Evolutionary conservation across 2,888 invertebrate genomes (phyloP), one percentile per base, ranked within the genome.

Genomic region (Tiliacea citrago): DNA sequence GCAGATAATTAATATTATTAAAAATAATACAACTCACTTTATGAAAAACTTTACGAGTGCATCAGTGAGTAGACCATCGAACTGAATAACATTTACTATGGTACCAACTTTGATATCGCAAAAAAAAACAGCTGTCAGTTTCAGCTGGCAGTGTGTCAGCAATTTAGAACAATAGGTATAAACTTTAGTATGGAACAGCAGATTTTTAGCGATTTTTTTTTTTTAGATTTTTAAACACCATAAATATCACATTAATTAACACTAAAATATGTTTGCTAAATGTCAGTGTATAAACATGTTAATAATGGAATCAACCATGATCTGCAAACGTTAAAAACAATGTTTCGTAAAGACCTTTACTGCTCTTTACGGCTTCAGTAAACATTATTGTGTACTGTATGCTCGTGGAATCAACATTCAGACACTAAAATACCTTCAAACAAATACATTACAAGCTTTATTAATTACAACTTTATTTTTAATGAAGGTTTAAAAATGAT

Each of bases 291-390:
- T 39, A 39, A 69, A 62, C 53, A 53, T 73, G 51, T 24, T 67
- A 68, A 80, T 68, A 68, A 62, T 68, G 57, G 47, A 73, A 73
- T 66, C 39, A 35, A 24, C 47, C 35, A 45, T 73, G 61, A 62
- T 61, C 4, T 24, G 35, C 13, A 49, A 51, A 62, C 45, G 13
- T 21, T n/a, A 53, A 75, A 68, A 68, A 68, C 74, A 74, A 47
- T 58, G 55, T 63, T 68, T 53, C 10, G 29, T 58, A 49, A 68
- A 78, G 67, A 78, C 67, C 45, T 68, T 77, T 76, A 67, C 10
- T 61, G 62, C n/a, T 63, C 51, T 71, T 60, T 66, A 66, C 55
- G 21, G 65, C 13, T 55, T 61, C 21, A 29, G 61, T 79, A 79
- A 77, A 77, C 51, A 77, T 70, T 63, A 63, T 51, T 63, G 42